Percentiles rank a stretch among this genome's conserved stretches.
Conservation (phyloP, 2,113 vertebrate species). For the Onychostoma macrolepis region DNA sequence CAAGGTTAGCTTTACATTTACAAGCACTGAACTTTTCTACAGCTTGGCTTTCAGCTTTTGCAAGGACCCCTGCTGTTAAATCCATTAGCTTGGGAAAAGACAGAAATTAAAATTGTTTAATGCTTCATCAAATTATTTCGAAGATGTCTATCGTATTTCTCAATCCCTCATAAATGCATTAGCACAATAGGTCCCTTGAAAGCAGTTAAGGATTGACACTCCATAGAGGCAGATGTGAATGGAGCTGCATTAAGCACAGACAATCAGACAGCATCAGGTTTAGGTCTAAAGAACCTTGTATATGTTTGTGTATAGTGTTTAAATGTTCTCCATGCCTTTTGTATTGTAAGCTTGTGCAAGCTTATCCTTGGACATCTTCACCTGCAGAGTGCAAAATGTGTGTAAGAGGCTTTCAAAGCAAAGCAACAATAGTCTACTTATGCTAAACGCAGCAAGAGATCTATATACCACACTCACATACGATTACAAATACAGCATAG, state of each 20-base stretch:
- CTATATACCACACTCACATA: neutral
- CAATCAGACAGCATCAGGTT: constrained; percentile 52
- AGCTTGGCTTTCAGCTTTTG: neutral
- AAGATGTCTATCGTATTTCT: constrained; percentile 72
- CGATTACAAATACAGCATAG: constrained; percentile 5
- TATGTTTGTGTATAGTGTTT: neutral
- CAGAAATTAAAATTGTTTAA: constrained; percentile 71
- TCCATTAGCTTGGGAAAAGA: constrained; percentile 56
- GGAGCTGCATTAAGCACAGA: constrained; percentile 49
- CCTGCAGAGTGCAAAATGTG: constrained; percentile 6
- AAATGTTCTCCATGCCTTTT: neutral
- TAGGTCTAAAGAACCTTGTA: neutral
- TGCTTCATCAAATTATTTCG: constrained; percentile 76
- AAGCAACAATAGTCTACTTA: constrained; percentile 6
- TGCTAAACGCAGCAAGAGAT: neutral
- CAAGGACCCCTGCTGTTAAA: constrained; percentile 56
- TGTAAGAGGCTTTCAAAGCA: constrained; percentile 6
- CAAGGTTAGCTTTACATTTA: neutral
- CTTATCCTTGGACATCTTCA: constrained; percentile 32
- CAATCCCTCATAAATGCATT: constrained; percentile 73
- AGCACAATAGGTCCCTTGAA: constrained; percentile 67
- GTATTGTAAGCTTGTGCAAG: neutral
- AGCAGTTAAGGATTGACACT: constrained; percentile 67
- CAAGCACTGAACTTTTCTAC: neutral
- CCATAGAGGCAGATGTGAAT: constrained; percentile 49